Evolutionary conservation across 1,140 invertebrate genomes (phyloP).

Genomic region (Pogonomyrmex barbatus): DNA sequence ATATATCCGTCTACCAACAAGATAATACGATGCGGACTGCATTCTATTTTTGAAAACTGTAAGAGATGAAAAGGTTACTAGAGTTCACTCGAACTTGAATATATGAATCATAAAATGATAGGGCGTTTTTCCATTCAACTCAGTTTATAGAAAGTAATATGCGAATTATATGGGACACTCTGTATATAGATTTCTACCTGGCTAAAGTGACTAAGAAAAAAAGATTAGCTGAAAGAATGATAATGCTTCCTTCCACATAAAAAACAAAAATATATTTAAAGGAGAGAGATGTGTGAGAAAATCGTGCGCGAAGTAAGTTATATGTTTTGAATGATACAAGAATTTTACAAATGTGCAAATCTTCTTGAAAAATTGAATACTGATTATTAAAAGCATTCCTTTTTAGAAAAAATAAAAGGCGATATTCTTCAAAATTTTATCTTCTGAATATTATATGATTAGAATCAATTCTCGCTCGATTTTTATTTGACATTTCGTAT

Average conservation of each 20-base stretch:
- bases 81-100: too few species aligned
- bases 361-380: too few species aligned
- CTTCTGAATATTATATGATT: neutral
- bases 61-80: too few species aligned
- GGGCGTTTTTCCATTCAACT: too few species aligned
- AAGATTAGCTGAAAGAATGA: slow-evolving; percentile 60
- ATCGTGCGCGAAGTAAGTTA: neutral
- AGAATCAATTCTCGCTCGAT: neutral
- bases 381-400: neutral
- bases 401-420: neutral
- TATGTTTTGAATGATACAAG: neutral
- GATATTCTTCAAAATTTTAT: neutral
- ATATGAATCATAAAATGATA: too few species aligned
- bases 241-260: neutral
- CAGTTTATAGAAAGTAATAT: too few species aligned
- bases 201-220: slow-evolving; percentile 60
- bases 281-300: slow-evolving; percentile 44
- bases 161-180: too few species aligned
- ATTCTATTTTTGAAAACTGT: too few species aligned
- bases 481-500: neutral
- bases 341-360: neutral
- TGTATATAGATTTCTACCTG: slow-evolving; percentile 60
- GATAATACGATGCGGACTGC: too few species aligned
- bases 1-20: too few species aligned
- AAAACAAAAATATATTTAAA: neutral